phyloP scores from a whole-genome alignment of 1,140 invertebrate species.

The Drosophila punjabiensis region DNA sequence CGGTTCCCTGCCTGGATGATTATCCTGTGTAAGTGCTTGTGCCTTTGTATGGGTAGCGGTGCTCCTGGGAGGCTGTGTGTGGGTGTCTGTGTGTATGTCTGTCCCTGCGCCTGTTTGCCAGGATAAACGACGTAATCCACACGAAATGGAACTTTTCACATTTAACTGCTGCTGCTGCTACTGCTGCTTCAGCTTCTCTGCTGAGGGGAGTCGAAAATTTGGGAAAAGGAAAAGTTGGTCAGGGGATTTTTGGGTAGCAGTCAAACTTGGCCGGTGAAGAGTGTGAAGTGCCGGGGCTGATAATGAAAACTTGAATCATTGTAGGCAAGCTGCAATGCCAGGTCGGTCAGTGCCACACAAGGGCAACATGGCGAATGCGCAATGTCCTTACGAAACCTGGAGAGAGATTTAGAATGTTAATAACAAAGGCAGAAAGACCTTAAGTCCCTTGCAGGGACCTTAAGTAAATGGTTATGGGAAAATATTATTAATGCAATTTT shows the following conservation, averaged over 20 bases:
- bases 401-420: background rate
- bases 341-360: background rate
- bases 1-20: conserved; percentile 59
- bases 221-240: conserved; percentile 12
- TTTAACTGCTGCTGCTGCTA: conserved; percentile 68
- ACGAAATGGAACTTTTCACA: conserved; percentile 82
- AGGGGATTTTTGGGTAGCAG: conserved; percentile 7
- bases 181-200: conserved; percentile 11
- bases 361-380: conserved; percentile 11
- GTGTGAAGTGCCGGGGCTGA: conserved; percentile 55
- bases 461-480: fast-evolving
- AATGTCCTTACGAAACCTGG: conserved; percentile 11
- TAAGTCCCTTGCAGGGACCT: no score
- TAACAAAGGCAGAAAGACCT: background rate
- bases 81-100: conserved; percentile 20
- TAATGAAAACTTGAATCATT: conserved; percentile 83
- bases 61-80: conserved; percentile 1
- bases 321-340: conserved; percentile 64
- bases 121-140: conserved; percentile 81
- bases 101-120: conserved; percentile 68
- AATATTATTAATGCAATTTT: background rate
- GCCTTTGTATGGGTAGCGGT: conserved; percentile 18
- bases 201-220: conserved; percentile 15
- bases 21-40: conserved; percentile 46
- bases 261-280: conserved; percentile 34